A percentile compares a stretch with the other conserved stretches of the same genome.
Conservation (phyloP, 2,888 invertebrate genomes). For the Ichneumoninae sp. region DNA sequence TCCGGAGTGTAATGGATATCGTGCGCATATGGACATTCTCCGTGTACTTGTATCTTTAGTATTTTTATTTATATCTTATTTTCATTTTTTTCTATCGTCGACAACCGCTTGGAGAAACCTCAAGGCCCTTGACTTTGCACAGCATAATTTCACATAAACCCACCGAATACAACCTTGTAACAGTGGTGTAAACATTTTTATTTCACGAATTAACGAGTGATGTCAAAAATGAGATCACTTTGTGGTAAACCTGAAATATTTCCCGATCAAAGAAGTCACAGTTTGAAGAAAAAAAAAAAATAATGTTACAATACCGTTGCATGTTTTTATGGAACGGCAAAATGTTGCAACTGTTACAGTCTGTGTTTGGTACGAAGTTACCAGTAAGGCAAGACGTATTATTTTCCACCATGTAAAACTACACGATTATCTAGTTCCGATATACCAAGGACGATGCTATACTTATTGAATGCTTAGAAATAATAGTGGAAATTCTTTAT, state of each 20-base stretch:
- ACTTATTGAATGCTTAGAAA: conserved; percentile 21
- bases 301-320: neutral
- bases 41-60: neutral
- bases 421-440: neutral
- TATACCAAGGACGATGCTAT: neutral
- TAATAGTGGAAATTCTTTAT: conserved; percentile 19
- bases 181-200: neutral
- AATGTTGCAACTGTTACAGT: neutral
- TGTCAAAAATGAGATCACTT: neutral
- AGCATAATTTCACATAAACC: neutral
- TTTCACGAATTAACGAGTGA: neutral
- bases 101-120: neutral
- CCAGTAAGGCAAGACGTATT: neutral
- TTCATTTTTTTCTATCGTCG: neutral
- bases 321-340: neutral
- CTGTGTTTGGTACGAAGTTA: neutral
- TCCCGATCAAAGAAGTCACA: neutral
- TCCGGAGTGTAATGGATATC: neutral
- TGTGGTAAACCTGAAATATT: neutral
- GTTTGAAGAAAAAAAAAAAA: neutral
- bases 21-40: neutral
- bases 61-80: neutral
- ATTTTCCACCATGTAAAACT: neutral
- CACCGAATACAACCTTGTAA: neutral
- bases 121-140: neutral